Conservation (phyloP, 1,140 invertebrate species). For the Macrostomum lignano region DNA sequence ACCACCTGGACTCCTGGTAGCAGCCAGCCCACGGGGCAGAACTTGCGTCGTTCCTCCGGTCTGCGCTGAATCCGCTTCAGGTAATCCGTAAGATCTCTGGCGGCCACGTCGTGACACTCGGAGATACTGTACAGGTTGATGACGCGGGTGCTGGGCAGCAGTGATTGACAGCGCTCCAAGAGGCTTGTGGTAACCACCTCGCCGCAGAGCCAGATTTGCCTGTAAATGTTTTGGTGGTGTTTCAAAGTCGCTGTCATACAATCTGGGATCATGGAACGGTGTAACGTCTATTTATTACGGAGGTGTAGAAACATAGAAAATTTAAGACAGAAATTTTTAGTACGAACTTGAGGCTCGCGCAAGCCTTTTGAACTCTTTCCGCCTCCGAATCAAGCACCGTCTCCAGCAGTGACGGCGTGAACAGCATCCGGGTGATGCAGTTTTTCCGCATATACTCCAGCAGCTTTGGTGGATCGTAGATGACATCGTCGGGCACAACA, state of each 20-base stretch:
- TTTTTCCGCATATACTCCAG: conserved; percentile 18
- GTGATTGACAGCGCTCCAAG: conserved; percentile 18
- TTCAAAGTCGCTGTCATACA: too few species aligned
- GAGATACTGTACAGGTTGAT: conserved; percentile 28
- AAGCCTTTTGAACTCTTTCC: conserved; percentile 8
- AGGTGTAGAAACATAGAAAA: too few species aligned
- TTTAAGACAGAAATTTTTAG: neutral
- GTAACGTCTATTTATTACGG: too few species aligned
- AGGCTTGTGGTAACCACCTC: conserved; percentile 28
- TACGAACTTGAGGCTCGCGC: conserved; percentile 14
- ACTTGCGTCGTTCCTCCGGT: conserved; percentile 15
- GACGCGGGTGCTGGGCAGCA: conserved; percentile 21
- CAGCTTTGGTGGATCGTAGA: conserved; percentile 24
- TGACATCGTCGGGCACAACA: conserved; percentile 24
- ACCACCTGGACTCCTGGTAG: conserved; percentile 26
- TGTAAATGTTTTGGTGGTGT: too few species aligned
- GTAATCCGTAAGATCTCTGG: conserved; percentile 18
- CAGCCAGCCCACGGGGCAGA: conserved; percentile 28
- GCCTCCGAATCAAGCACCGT: conserved; percentile 19
- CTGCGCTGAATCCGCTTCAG: too few species aligned
- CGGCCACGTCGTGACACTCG: conserved; percentile 27
- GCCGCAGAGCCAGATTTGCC: conserved; percentile 27
- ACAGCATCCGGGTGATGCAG: conserved; percentile 26
- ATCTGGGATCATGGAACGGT: too few species aligned
- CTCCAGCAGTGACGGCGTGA: conserved; percentile 27